A percentile compares a stretch with the other conserved stretches of the same genome.
phyloP scores from a whole-genome alignment of 1,140 invertebrate genomes.

The Dreissena rostriformis region DNA sequence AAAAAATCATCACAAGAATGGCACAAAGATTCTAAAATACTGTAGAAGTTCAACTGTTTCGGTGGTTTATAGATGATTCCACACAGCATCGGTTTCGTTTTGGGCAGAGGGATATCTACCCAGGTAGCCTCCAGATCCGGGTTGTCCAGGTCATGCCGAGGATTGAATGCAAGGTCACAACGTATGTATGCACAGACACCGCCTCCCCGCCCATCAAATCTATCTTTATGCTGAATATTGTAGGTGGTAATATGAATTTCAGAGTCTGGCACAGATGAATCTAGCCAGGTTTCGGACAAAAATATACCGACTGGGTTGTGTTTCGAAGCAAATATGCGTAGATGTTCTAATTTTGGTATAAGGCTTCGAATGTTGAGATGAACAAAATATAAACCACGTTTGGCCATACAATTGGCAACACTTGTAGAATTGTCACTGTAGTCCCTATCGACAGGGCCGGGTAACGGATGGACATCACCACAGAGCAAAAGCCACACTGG shows the following conservation, averaged over 20 bases:
- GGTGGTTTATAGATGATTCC: background rate
- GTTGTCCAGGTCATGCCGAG: background rate
- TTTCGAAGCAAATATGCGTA: too few species aligned
- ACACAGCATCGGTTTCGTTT: too few species aligned
- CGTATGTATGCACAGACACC: slow-evolving; percentile 19
- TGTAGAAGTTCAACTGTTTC: slow-evolving; percentile 7
- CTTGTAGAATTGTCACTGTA: too few species aligned
- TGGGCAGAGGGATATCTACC: slow-evolving; percentile 2
- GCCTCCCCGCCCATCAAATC: background rate
- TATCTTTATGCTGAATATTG: slow-evolving; percentile 15
- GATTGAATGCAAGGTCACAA: background rate
- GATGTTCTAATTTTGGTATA: too few species aligned
- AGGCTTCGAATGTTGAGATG: too few species aligned
- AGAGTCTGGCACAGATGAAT: slow-evolving; percentile 15
- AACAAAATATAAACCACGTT: too few species aligned
- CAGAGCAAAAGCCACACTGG: too few species aligned
- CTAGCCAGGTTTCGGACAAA: slow-evolving; percentile 20
- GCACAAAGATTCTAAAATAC: slow-evolving; percentile 11
- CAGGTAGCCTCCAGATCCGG: background rate
- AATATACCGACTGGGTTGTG: slow-evolving; percentile 2
- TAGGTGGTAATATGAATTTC: slow-evolving; percentile 13
- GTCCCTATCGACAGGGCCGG: too few species aligned
- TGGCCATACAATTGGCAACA: too few species aligned
- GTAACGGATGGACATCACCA: too few species aligned
- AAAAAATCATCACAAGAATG: background rate